Evolutionary conservation across 2,113 vertebrate genomes (phyloP), one percentile per base, ranked within the genome.

Genomic region (Xyliphius kryptos): DNA sequence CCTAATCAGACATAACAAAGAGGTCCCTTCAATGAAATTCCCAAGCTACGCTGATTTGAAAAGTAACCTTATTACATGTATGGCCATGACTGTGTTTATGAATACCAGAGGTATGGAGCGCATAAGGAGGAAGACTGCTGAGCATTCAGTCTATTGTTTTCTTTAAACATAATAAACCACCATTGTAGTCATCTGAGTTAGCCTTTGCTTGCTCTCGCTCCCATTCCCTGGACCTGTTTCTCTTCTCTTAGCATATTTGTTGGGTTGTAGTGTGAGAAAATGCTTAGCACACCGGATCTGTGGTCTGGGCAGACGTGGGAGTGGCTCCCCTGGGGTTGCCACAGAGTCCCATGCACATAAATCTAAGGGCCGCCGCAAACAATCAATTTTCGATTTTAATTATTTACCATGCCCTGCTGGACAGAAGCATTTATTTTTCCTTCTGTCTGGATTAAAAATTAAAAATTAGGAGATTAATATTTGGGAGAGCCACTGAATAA

Each of bases 311-410:
- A 89, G 88, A 74, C 77, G 74, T 76, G 79, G 74, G 83, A 87
- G 83, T 75, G 74, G 77, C 78, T 90, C 89, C 89, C 89, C 43
- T 67, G 76, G 84, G 88, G 82, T 79, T 77, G 74, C 73, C 73
- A 77, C 77, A 62, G 72, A 83, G 81, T 80, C 85, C 83, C 83
- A 83, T 79, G 81, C 87, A 87, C 88, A 92, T 91, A 91, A 93
- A 92, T 90, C 89, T 86, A 71, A 74, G 81, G 84, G 80, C 82
- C 79, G 81, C 85, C 82, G 84, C 90, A 93, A 93, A 92, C 86
- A 92, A 93, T 90, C 89, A 90, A 92, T 91, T 89, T 89, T 89
- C 86, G 88, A 87, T 90, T 92, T 93, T 92, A 92, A 94, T 91
- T 94, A 90, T 91, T 93, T 90, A 90, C 82, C 88, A 86, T 75